Percentiles rank a stretch among this genome's conserved stretches.
Evolutionary conservation across 2,113 vertebrate genomes (phyloP).

Genomic region (Tetrao urogallus): DNA sequence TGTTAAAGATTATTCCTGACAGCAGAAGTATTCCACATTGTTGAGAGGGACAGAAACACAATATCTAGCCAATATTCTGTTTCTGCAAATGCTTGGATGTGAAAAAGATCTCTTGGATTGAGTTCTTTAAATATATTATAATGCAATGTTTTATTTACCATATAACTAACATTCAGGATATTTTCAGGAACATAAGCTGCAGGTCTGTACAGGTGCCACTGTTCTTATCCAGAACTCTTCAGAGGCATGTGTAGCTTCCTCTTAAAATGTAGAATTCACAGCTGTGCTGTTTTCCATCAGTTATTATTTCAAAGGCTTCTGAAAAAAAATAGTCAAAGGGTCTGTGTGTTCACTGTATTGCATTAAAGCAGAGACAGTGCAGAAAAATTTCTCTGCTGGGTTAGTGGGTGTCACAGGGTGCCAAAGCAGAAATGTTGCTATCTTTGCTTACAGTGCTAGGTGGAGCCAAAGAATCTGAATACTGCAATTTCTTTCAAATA

Average conservation of each 20-base stretch:
- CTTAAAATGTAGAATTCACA: neutral
- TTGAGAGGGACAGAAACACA: neutral
- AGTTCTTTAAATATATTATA: neutral
- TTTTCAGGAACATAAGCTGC: neutral
- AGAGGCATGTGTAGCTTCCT: neutral
- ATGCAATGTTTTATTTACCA: neutral
- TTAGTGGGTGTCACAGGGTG: neutral
- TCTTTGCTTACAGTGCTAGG: neutral
- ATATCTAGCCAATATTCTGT: neutral
- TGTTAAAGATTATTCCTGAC: neutral
- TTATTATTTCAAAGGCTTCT: neutral
- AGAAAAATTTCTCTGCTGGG: neutral
- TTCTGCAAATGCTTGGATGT: neutral
- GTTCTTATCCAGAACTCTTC: neutral
- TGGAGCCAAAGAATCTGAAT: neutral
- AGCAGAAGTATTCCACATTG: neutral
- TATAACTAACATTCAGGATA: neutral
- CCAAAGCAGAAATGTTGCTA: neutral
- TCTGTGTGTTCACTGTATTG: fast-evolving
- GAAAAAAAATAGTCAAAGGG: neutral
- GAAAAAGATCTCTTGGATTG: neutral
- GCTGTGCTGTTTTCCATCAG: neutral
- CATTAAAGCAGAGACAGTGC: neutral
- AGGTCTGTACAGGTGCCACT: neutral
- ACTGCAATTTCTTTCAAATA: neutral